phyloP scores from a whole-genome alignment of 2,888 invertebrate species.

The Agonopterix heracliana region DNA sequence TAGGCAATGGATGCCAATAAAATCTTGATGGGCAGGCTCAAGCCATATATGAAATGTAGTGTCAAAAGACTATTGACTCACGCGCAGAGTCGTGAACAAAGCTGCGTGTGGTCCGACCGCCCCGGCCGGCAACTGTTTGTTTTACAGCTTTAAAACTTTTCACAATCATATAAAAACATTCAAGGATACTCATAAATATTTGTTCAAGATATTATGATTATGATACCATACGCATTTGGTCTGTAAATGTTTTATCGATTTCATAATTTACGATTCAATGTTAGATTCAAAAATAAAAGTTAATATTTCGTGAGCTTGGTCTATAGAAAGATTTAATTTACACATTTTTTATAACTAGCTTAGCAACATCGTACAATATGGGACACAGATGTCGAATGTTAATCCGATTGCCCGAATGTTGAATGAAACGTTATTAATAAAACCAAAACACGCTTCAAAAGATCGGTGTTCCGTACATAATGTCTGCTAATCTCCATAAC shows the following conservation, averaged over 20 bases:
- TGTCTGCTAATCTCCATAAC: too few relatives aligned
- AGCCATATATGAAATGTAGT: background rate
- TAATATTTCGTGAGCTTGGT: background rate
- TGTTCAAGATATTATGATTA: constrained; percentile 5
- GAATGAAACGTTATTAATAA: background rate
- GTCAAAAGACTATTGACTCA: constrained; percentile 24
- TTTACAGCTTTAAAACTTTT: constrained; percentile 14
- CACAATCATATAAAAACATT: constrained; percentile 8
- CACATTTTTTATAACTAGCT: background rate
- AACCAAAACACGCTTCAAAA: background rate
- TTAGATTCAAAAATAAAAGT: background rate
- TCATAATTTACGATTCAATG: background rate
- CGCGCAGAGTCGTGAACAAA: background rate
- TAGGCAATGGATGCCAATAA: constrained; percentile 10
- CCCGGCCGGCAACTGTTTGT: constrained; percentile 10
- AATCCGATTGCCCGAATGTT: constrained; percentile 2
- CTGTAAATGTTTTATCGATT: background rate
- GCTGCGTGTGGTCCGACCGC: constrained; percentile 41
- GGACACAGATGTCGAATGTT: background rate
- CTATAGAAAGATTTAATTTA: background rate
- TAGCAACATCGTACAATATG: background rate
- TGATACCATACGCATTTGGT: background rate
- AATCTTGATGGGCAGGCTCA: constrained; percentile 3
- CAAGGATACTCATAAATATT: constrained; percentile 9
- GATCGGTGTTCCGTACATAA: too few relatives aligned